phyloP scores from a whole-genome alignment of 2,797 vertebrate species.

The Typhlichthys subterraneus region DNA sequence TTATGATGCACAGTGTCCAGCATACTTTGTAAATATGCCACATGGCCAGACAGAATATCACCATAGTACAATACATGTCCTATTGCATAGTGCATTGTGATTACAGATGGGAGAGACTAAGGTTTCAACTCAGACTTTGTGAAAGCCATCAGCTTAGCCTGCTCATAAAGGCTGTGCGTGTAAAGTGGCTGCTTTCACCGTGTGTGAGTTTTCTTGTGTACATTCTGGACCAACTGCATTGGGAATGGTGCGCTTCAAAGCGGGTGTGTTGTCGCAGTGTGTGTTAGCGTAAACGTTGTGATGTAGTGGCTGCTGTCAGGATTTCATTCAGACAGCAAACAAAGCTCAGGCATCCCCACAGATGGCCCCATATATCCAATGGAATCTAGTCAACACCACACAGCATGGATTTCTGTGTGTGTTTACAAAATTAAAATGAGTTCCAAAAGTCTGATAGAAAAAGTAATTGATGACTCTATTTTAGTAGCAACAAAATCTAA shows the following conservation, averaged over 20 bases:
- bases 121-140: too few relatives aligned
- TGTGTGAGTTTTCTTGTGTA: background rate
- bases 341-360: conserved; percentile 53
- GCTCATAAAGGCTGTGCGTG: too few relatives aligned
- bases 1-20: too few relatives aligned
- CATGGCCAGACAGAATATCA: too few relatives aligned
- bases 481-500: conserved; percentile 3
- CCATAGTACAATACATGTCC: too few relatives aligned
- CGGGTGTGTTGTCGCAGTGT: conserved; percentile 21
- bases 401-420: conserved; percentile 19
- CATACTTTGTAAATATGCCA: too few relatives aligned
- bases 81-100: too few relatives aligned
- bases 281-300: conserved; percentile 39
- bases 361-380: conserved; percentile 55
- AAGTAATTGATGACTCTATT: conserved; percentile 25
- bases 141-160: too few relatives aligned
- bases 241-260: background rate
- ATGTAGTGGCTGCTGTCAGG: conserved; percentile 43
- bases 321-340: conserved; percentile 57
- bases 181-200: too few relatives aligned
- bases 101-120: too few relatives aligned
- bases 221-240: conserved; percentile 1
- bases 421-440: conserved; percentile 14
- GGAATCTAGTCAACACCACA: conserved; percentile 57
- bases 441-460: conserved; percentile 17